phyloP scores from a whole-genome alignment of 2,797 vertebrate genomes.

The Tapera naevia region DNA sequence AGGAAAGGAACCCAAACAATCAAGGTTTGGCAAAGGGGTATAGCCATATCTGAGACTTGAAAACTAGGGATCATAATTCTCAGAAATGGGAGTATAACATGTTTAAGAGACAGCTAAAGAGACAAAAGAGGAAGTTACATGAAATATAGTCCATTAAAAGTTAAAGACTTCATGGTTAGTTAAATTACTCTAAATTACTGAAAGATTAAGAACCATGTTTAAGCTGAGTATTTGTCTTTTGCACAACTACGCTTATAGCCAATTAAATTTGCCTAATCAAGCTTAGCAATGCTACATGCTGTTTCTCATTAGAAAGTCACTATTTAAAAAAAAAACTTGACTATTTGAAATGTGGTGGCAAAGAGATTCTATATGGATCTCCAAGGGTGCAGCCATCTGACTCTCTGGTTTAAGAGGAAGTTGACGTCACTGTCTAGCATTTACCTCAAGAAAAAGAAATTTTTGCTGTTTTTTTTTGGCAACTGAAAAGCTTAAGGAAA shows the following conservation, averaged over 20 bases:
- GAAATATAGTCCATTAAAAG: conserved; percentile 46
- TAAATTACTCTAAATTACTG: conserved; percentile 70
- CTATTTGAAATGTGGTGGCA: conserved; percentile 45
- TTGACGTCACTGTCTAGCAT: conserved; percentile 47
- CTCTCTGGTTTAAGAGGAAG: conserved; percentile 47
- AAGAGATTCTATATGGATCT: conserved; percentile 30
- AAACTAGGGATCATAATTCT: background rate
- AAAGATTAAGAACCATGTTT: conserved; percentile 68
- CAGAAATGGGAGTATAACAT: background rate
- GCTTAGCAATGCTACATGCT: conserved; percentile 72
- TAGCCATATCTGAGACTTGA: background rate
- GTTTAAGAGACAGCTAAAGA: background rate
- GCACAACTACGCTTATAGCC: conserved; percentile 66
- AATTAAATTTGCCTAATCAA: conserved; percentile 81
- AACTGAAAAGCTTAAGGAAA: background rate
- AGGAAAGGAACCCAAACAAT: background rate
- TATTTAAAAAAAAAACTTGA: conserved; percentile 37
- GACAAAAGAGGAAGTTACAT: background rate
- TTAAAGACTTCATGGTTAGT: conserved; percentile 70
- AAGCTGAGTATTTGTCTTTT: conserved; percentile 70
- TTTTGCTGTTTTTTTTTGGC: background rate
- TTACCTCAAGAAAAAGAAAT: conserved; percentile 31
- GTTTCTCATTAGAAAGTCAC: conserved; percentile 74
- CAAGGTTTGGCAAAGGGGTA: background rate
- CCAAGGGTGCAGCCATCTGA: conserved; percentile 69